Conservation (phyloP, 2,888 invertebrate species). For the Lithophane ornitopus region DNA sequence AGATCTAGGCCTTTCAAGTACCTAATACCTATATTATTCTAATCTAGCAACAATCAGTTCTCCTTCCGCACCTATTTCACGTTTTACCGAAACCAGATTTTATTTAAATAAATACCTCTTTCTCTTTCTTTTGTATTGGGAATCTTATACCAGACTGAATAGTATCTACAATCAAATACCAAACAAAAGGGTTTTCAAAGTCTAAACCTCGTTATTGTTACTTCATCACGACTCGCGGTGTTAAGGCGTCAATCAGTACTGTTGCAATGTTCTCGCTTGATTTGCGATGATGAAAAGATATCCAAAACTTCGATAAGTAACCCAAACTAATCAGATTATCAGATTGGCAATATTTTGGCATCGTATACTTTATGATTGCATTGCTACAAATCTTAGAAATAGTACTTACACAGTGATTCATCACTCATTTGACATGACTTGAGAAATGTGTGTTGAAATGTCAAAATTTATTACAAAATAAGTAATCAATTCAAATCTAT, state of each 20-base stretch:
- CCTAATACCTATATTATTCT: neutral
- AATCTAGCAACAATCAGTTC: neutral
- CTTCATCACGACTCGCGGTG: conserved; percentile 35
- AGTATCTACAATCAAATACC: conserved; percentile 1
- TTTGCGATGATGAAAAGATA: conserved; percentile 62
- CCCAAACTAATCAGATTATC: conserved; percentile 59
- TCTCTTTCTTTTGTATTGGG: neutral
- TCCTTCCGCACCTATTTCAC: neutral
- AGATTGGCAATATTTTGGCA: conserved; percentile 46
- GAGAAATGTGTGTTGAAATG: neutral
- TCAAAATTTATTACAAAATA: too few relatives aligned
- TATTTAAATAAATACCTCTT: neutral
- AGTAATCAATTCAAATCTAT: too few relatives aligned
- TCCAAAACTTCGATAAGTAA: conserved; percentile 57
- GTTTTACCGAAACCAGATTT: neutral
- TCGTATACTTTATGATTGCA: conserved; percentile 34
- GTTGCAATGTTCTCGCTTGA: conserved; percentile 64
- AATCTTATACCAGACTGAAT: neutral
- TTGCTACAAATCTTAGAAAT: conserved; percentile 4
- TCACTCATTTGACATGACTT: neutral
- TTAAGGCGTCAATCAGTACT: conserved; percentile 35
- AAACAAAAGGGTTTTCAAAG: conserved; percentile 46
- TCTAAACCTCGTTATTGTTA: conserved; percentile 27
- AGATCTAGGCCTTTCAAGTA: too few relatives aligned
- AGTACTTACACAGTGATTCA: neutral